Evolutionary conservation across 2,888 invertebrate species (phyloP), one percentile per base, ranked within the genome.

Genomic region (Drosophila nigricruria): DNA sequence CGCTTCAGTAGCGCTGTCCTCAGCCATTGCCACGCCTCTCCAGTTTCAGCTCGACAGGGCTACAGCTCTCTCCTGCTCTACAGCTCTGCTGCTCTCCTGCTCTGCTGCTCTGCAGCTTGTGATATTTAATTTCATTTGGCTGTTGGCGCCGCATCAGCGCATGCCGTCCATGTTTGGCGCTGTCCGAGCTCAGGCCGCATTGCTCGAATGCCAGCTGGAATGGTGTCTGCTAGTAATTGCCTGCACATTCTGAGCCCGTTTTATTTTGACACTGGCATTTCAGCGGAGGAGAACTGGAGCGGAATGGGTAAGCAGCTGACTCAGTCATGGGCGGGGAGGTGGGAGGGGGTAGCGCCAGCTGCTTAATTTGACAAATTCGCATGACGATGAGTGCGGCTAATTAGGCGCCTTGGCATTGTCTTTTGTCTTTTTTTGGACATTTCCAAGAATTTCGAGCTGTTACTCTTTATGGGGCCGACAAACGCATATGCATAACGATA

Each of bases 301-400:
- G 43, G 34, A 6, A 1, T 16, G 16, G 5, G 8, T 1, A n/a
- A 4, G 20, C 27, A 23, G 42, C 53, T 60, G 57, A 57, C 43
- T 70, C 71, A 60, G 45, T 5, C 40, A 23, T 2, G 38, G 57
- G 23, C 23, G 38, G 16, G 14, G 42, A 0, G 16, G 23, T 49
- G 18, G 49, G 47, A 14, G 53, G 49, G n/a, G 16, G 25, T 14
- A 14, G 34, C 47, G 61, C n/a, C 74, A 67, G 82, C 72, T 64
- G 77, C 79, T 81, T 87, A 89, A 89, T 89, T 87, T 84, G 89
- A 84, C 85, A 87, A 81, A 89, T 84, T 89, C 84, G 89, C 84
- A 89, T 84, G 89, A 89, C 87, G 57, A 40, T 45, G 62, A 34
- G 57, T 40, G 25, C 53, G 69, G 47, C 84, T 86, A 83, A 83